Evolutionary conservation across 2,797 vertebrate species (phyloP).

Genomic region (Bradypus variegatus): DNA sequence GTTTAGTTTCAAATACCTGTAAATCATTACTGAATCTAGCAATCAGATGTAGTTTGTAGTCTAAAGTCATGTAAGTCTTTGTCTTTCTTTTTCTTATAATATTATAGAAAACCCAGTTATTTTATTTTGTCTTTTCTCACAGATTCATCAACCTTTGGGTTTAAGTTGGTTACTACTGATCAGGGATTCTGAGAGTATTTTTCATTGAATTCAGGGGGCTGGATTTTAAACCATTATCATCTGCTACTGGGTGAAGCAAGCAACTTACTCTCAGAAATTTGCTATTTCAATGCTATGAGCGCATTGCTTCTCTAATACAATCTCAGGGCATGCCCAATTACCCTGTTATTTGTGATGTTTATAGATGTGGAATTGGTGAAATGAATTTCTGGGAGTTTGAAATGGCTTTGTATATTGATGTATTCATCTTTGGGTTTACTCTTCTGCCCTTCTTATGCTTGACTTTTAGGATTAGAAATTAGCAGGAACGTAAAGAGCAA

Average conservation of each 20-base stretch:
- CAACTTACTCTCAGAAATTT: neutral
- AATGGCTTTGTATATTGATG: neutral
- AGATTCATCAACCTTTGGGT: neutral
- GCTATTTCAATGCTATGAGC: neutral
- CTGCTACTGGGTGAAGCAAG: neutral
- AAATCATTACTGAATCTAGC: neutral
- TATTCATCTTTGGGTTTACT: neutral
- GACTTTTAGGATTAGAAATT: neutral
- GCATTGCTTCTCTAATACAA: neutral
- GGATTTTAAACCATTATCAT: neutral
- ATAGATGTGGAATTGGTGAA: neutral
- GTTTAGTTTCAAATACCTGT: neutral
- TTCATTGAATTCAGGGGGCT: neutral
- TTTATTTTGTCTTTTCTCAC: neutral
- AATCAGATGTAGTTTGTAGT: neutral
- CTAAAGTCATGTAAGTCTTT: neutral
- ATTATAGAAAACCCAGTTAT: neutral
- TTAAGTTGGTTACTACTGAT: constrained; percentile 21
- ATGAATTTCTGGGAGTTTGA: neutral
- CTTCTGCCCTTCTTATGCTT: neutral
- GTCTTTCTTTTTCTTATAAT: neutral
- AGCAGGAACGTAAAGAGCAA: neutral
- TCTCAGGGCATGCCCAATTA: neutral
- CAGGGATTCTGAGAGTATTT: neutral
- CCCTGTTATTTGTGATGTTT: neutral